Percentiles rank a stretch among this genome's conserved stretches.
phyloP scores from a whole-genome alignment of 37 sponge, comb jelly and placozoan genomes.

The Hormiphora californensis region DNA sequence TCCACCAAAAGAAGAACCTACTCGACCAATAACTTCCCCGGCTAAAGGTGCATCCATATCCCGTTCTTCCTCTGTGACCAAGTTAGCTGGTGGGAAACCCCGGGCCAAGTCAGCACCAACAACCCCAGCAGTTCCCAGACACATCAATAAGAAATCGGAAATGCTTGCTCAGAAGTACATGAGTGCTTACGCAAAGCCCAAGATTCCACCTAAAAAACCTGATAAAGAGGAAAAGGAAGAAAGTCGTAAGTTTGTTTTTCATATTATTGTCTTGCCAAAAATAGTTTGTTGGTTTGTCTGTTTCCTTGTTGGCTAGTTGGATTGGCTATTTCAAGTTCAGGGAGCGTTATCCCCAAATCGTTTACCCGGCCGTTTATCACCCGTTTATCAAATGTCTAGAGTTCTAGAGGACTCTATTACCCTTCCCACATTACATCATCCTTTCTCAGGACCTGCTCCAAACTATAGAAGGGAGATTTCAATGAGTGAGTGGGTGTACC shows the following conservation, averaged over 20 bases:
- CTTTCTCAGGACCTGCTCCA: not conserved
- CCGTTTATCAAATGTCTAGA: no score
- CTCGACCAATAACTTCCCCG: not conserved
- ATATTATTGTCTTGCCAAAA: not conserved
- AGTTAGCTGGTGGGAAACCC: not conserved
- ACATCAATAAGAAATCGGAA: slow-evolving; percentile 18
- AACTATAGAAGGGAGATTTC: slow-evolving; percentile 33
- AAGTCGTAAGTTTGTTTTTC: not conserved
- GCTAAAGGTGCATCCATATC: not conserved
- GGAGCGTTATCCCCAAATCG: not conserved
- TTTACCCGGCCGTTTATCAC: no score
- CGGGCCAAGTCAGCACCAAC: not conserved
- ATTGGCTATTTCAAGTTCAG: not conserved
- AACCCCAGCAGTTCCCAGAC: slow-evolving; percentile 10
- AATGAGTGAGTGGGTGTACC: slow-evolving; percentile 52
- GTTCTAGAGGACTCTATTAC: no score
- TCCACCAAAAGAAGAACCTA: not conserved
- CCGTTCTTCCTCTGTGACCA: not conserved
- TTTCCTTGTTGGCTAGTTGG: no score
- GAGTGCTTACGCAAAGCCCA: slow-evolving; percentile 50
- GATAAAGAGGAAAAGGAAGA: slow-evolving; percentile 26
- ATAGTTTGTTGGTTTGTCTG: not conserved
- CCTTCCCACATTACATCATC: not conserved
- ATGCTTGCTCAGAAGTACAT: slow-evolving; percentile 2
- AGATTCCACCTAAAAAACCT: not conserved